Evolutionary conservation across 2,888 invertebrate genomes (phyloP), one percentile per base, ranked within the genome.

Genomic region (Ashinkailepas kermadecensis): DNA sequence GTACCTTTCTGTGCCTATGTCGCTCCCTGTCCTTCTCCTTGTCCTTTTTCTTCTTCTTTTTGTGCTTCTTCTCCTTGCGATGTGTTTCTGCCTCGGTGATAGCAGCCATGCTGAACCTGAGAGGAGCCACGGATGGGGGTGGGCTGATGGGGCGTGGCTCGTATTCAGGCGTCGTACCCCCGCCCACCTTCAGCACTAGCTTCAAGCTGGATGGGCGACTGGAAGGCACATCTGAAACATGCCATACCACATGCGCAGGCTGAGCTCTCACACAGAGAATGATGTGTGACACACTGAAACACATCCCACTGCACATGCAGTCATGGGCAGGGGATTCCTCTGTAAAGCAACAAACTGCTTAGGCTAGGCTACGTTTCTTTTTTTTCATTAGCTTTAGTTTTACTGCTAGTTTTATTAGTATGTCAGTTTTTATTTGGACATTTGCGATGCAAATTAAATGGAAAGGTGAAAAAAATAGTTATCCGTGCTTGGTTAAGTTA

Each of bases 21-120:
- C 83, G 82, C 67, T 92, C 92, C 83, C 92, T 92, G 86, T 93
- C 92, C 83, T 92, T 91, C 85, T 92, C 91, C 85, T 92, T 92
- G 82, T 91, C 90, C 85, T 91, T 91, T 82, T 90, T 89, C 82
- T 86, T 86, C 81, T 89, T 88, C 88, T 93, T 93, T 88, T 93
- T 93, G 87, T 93, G 93, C 86, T 88, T 88, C 84, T 93, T 93
- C 87, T 93, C 93, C 86, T 93, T 93, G 0, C 92, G 90, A 86
- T 93, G 93, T 84, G 93, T 93, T 85, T 92, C 92, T 8, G 90
- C 90, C 80, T 85, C 85, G 25, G 89, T 91, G 54, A 74, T 74
- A 54, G 74, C 74, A 18, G 93, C 93, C 56, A 93, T 93, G 88
- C 93, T 93, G 59, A 93, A 87, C 83, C 93, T 93, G 81, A 93